Percentiles rank a stretch among this genome's conserved stretches.
phyloP scores from a whole-genome alignment of 2,113 vertebrate species.

The Trematocara marginatum region DNA sequence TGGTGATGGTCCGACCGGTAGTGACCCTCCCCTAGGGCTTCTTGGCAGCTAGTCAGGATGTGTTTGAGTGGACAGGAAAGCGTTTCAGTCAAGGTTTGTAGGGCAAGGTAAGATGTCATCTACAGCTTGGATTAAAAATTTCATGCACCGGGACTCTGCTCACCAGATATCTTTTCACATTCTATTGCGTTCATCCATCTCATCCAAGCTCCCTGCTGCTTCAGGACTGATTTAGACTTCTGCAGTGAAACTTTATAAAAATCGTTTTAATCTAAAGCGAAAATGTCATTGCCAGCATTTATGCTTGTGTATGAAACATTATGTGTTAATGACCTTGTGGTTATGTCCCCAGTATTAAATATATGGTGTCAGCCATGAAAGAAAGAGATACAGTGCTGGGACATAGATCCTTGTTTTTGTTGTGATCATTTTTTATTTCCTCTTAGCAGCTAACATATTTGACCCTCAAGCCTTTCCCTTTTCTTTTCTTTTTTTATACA shows the following conservation, averaged over 20 bases:
- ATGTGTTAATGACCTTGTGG: not conserved
- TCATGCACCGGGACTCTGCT: not conserved
- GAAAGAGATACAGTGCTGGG: not conserved
- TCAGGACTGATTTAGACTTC: not conserved
- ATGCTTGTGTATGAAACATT: not conserved
- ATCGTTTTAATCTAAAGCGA: not conserved
- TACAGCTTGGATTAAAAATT: not conserved
- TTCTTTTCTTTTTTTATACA: not conserved
- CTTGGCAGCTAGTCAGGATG: not conserved
- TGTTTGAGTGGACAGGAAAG: not conserved
- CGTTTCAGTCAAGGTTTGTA: not conserved
- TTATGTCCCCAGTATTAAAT: not conserved
- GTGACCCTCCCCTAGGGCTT: not conserved
- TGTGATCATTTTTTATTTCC: not conserved
- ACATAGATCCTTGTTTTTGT: not conserved
- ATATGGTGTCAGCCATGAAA: not conserved
- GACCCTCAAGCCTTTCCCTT: not conserved
- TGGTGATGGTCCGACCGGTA: not conserved
- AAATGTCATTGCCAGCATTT: not conserved
- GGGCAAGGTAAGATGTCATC: not conserved
- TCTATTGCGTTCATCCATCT: not conserved
- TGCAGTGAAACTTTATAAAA: not conserved
- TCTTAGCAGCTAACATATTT: not conserved
- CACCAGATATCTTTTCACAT: not conserved
- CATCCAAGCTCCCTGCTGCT: not conserved